Percentiles rank a stretch among this genome's conserved stretches.
Evolutionary conservation across 2,888 invertebrate species (phyloP).

Genomic region (Noctua janthe): DNA sequence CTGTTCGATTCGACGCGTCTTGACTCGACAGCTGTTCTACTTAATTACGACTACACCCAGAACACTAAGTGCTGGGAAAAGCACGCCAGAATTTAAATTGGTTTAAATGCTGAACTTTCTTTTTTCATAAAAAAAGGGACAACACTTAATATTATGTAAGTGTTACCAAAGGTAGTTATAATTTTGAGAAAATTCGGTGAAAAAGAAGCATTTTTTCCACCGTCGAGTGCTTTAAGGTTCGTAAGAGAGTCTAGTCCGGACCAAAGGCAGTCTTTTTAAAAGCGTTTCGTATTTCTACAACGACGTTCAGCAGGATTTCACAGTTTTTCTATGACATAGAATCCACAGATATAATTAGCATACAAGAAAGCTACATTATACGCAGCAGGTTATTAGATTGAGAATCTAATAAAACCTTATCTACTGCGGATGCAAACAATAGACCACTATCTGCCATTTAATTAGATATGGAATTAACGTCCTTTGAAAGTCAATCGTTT

Average conservation of each 20-base stretch:
- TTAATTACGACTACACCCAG: conserved; percentile 32
- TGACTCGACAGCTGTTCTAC: conserved; percentile 37
- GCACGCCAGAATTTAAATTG: background rate
- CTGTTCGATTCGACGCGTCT: conserved; percentile 20
- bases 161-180: background rate
- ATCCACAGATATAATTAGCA: background rate
- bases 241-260: background rate
- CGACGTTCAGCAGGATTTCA: background rate
- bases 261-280: background rate
- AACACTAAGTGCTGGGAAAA: background rate
- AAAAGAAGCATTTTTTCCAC: background rate
- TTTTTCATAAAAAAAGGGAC: background rate
- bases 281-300: background rate
- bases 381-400: no score
- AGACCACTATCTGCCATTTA: conserved; percentile 1
- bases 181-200: background rate
- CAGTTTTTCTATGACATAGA: background rate
- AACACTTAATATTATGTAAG: background rate
- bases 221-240: background rate
- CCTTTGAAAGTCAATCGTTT: conserved; percentile 24
- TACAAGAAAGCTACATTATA: background rate
- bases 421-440: background rate
- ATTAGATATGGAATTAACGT: conserved; percentile 43
- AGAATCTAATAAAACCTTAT: conserved; percentile 8
- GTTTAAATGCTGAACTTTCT: background rate